phyloP scores from a whole-genome alignment of 2,797 vertebrate species.

The Pantherophis vulpinus region DNA sequence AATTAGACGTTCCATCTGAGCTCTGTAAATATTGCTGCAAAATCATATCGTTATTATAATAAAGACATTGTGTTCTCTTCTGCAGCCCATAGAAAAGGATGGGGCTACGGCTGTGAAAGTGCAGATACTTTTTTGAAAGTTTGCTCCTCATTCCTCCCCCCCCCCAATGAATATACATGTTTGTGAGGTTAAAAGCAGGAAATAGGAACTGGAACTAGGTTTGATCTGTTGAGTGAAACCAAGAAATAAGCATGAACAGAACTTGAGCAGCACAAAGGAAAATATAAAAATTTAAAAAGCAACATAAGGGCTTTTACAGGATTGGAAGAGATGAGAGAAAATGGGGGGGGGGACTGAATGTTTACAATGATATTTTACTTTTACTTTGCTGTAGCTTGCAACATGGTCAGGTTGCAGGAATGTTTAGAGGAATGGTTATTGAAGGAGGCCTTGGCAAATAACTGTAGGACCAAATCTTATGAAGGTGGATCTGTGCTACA shows the following conservation, averaged over 20 bases:
- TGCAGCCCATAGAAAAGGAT: neutral
- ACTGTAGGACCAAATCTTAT: neutral
- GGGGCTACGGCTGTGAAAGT: neutral
- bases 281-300: neutral
- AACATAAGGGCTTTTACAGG: neutral
- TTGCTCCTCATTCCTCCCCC: neutral
- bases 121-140: neutral
- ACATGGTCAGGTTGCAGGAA: neutral
- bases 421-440: neutral
- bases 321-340: neutral
- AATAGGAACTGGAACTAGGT: neutral
- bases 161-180: neutral
- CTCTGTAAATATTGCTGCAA: neutral
- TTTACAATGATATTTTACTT: neutral
- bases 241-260: neutral
- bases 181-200: neutral
- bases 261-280: neutral
- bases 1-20: neutral
- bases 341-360: neutral
- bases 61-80: neutral
- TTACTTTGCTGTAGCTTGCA: neutral
- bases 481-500: neutral
- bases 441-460: neutral
- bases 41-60: neutral
- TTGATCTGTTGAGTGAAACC: neutral